phyloP scores from a whole-genome alignment of 2,888 invertebrate species.

The Leistus spinibarbis region DNA sequence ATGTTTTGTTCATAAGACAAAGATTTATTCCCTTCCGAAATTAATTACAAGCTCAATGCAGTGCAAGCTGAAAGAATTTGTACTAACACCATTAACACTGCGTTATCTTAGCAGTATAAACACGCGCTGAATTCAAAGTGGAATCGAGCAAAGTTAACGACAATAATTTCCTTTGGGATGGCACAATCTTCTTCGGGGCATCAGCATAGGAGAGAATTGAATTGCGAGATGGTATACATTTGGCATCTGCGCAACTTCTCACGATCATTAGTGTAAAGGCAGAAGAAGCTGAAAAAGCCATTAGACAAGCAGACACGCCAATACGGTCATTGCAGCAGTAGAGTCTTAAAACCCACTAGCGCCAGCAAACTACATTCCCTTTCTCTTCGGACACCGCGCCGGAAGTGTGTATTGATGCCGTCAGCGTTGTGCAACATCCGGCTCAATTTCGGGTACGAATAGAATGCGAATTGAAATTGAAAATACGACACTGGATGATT shows the following conservation, averaged over 20 bases:
- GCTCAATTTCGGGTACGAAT: not conserved
- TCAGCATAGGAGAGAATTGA: not conserved
- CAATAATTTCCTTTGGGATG: not conserved
- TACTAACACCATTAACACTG: too few species aligned
- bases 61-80: too few species aligned
- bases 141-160: slow-evolving; percentile 1
- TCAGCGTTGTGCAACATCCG: not conserved
- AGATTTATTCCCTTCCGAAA: too few species aligned
- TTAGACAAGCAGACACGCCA: slow-evolving; percentile 28
- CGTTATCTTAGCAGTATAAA: too few species aligned
- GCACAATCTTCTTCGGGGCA: not conserved
- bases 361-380: not conserved
- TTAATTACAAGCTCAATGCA: too few species aligned
- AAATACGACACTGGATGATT: not conserved
- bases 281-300: slow-evolving; percentile 39
- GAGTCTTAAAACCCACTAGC: not conserved
- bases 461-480: not conserved
- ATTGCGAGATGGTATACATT: slow-evolving; percentile 14
- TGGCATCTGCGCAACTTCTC: slow-evolving; percentile 31
- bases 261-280: slow-evolving; percentile 31
- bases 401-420: not conserved
- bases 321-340: slow-evolving; percentile 24
- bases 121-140: not conserved
- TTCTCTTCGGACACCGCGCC: not conserved
- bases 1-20: too few species aligned